Evolutionary conservation across 2,113 vertebrate genomes (phyloP), one percentile per base, ranked within the genome.

Genomic region (Chlamydotis undulata): DNA sequence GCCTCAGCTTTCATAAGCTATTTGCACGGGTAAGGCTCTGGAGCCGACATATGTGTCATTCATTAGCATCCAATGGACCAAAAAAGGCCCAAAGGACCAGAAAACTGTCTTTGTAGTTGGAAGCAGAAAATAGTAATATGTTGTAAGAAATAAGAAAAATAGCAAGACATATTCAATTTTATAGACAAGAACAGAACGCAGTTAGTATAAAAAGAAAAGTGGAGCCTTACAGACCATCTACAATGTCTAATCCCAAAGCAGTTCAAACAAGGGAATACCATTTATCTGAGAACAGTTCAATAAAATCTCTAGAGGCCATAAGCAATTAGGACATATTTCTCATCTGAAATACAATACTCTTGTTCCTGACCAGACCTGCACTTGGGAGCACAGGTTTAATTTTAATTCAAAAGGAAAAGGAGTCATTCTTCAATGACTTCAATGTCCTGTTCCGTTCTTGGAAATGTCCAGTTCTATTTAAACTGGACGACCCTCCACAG

Each of bases 1-100:
- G 59, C 50, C 56, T 79, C 85, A 92, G 77, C 73, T 70, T 93
- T 95, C 81, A 64, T 55, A 83, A 92, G 79, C 76, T 92, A 77
- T 83, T 87, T 93, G 87, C 96, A 94, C 1, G 69, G 93, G 43
- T 74, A 87, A 96, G 50, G 74, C 74, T 93, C 78, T 79, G 87
- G 49, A 93, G 87, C 65, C 89, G 76, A 93, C 55, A 89, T 67
- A 67, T 49, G 17, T 89, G 87, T 90, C 86, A 93, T 87, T 61
- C 67, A 71, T 83, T 93, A 88, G 69, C 64, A 87, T 68, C 49
- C 87, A 93, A 39, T 0, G 0, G 65, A 92, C 43, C 52, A 93
- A 84, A 84, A 95, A 71, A 83, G 35, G 61, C 81, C 85, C 81
- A 60, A 87, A 91, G 52, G 83, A 90, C n/a, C 43, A 82, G 45